Base-by-base conservation (phyloP, 64 coral and sea anemone genomes). In the Cladopsammia gracilis region DNA sequence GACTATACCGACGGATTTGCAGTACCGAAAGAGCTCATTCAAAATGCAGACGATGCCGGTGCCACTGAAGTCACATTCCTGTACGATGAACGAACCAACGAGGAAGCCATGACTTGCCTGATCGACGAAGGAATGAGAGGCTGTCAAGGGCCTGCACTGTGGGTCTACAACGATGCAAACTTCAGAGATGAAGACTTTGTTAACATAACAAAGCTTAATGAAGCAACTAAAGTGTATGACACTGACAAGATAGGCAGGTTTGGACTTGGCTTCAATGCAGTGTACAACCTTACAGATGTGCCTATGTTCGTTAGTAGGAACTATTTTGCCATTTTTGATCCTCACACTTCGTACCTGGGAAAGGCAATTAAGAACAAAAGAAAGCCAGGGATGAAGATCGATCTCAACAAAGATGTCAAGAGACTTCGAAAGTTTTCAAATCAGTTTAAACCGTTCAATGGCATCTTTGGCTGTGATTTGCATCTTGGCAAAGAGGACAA, bases 181-280 rank as follows among this genome's bases (percentile, higher is more conserved):
- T 83, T 83, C n/a, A 64, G 64, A 22, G 94, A 98, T n/a, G 90
- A 93, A 80, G 96, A 98, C 73, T 98, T 95, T 61, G 85, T 88
- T 75, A 95, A 95, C 88, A 93, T 98, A 12, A 86, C 89, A 23
- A 95, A 95, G 24, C 70, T 98, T n/a, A 98, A 89, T 75, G 88
- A 79, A 87, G 94, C 89, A 57, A 88, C 90, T 11, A 98, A 98
- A 85, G 75, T 71, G 48, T 76, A 93, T 12, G 90, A 98, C 48
- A 86, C 87, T 15, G 62, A 83, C 45, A 98, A 98, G 70, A 95
- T 98, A 66, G 96, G 96, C 45, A 82, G 96, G 53, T 98, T 98
- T 74, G 96, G 96, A 64, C 87, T 98, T 70, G 96, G 96, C 23
- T 98, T 98, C 75, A 98, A 95, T 85, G 89, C 96, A 26, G 96